Conservation (phyloP, 2,888 invertebrate species). For the Isoperla grammatica region DNA sequence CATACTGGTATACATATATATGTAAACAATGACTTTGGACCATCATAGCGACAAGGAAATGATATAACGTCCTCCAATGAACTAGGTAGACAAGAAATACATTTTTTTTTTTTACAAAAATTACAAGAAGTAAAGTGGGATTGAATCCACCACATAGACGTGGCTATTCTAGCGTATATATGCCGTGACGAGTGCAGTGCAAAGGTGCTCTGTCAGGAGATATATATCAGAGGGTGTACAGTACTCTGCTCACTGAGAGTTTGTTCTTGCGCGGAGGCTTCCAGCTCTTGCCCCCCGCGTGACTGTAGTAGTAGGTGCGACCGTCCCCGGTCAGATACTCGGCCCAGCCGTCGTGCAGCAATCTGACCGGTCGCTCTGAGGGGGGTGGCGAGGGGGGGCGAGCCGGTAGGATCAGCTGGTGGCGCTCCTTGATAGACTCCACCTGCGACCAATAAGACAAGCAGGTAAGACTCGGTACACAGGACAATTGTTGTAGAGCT, state of each 20-base stretch:
- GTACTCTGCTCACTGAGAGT: not conserved
- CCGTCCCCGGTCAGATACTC: slow-evolving; percentile 34
- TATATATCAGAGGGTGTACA: too few relatives aligned
- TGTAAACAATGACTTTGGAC: too few relatives aligned
- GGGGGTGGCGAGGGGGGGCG: slow-evolving; percentile 33
- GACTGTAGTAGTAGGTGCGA: slow-evolving; percentile 34
- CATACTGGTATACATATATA: too few relatives aligned
- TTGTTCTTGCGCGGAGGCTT: slow-evolving; percentile 33
- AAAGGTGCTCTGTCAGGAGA: not conserved
- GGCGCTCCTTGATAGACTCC: slow-evolving; percentile 4
- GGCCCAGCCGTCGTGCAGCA: slow-evolving; percentile 33
- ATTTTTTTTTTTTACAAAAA: too few relatives aligned
- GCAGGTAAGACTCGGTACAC: too few relatives aligned
- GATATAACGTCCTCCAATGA: too few relatives aligned
- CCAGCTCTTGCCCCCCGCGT: slow-evolving; percentile 35
- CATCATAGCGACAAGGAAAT: too few relatives aligned
- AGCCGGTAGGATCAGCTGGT: not conserved
- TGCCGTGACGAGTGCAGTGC: not conserved
- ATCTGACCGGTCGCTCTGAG: slow-evolving; percentile 29
- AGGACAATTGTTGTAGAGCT: too few relatives aligned
- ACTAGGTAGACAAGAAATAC: too few relatives aligned
- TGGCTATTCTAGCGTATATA: not conserved
- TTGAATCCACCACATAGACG: too few relatives aligned
- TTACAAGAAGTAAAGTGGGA: too few relatives aligned
- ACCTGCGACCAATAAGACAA: not conserved